These are phyloP conservation scores for Tetropium fuscum DNA, from an alignment of 2,888 invertebrate genomes.

Conservation along the genomic window DNA sequence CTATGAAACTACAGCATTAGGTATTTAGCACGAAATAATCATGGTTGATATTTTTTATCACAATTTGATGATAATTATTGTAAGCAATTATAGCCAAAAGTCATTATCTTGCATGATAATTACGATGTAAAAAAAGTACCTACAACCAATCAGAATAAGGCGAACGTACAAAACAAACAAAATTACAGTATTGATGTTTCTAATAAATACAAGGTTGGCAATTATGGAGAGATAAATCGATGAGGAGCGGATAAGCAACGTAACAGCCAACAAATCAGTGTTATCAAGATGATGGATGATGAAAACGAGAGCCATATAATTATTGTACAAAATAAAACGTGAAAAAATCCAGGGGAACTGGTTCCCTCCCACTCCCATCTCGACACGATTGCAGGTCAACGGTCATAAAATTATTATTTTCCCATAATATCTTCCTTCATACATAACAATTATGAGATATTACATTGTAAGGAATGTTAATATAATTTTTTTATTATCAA, in stretches of 20 bases:
- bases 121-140: not conserved
- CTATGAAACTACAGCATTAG: too few relatives aligned
- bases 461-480: constrained; percentile 54
- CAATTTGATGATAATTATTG: too few relatives aligned
- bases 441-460: constrained; percentile 56
- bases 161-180: constrained; percentile 42
- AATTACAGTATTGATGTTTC: constrained; percentile 48
- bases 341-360: constrained; percentile 53
- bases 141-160: constrained; percentile 22
- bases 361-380: constrained; percentile 62
- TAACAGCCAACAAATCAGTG: constrained; percentile 61
- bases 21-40: too few relatives aligned
- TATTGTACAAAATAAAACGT: constrained; percentile 56
- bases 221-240: constrained; percentile 56
- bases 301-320: constrained; percentile 64
- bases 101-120: too few relatives aligned
- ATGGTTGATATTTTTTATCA: too few relatives aligned
- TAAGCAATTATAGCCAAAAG: too few relatives aligned
- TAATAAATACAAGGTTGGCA: constrained; percentile 50
- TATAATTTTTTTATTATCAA: constrained; percentile 42
- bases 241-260: constrained; percentile 57
- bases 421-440: constrained; percentile 56
- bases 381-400: constrained; percentile 63
- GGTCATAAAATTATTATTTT: constrained; percentile 64
- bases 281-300: constrained; percentile 65